These are phyloP conservation scores for Zapus hudsonius DNA, from an alignment of 2,113 vertebrate species.

Conservation along the genomic window DNA sequence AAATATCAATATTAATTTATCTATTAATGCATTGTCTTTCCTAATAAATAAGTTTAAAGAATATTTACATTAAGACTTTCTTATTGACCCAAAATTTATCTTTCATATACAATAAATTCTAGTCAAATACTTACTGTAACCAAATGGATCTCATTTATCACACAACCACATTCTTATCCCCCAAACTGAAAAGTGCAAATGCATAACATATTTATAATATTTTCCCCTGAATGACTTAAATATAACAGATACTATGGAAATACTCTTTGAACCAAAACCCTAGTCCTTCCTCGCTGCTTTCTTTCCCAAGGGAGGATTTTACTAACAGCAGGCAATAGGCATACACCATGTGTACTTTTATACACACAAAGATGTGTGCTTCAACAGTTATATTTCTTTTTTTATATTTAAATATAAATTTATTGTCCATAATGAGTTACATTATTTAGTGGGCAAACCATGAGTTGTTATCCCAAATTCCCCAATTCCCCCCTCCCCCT, in stretches of 20 bases:
- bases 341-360: too few relatives aligned
- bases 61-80: not conserved
- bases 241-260: not conserved
- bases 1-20: conserved; percentile 33
- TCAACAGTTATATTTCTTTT: not conserved
- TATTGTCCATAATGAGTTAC: too few relatives aligned
- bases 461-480: too few relatives aligned
- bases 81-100: not conserved
- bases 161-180: not conserved
- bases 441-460: too few relatives aligned
- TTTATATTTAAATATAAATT: too few relatives aligned
- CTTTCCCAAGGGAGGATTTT: not conserved
- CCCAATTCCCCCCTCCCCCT: too few relatives aligned
- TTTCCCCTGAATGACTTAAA: not conserved
- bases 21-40: not conserved
- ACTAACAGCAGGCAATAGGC: not conserved
- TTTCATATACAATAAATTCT: conserved; percentile 37
- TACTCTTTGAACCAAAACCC: not conserved
- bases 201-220: not conserved
- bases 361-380: not conserved
- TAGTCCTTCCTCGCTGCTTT: not conserved
- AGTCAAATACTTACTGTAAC: not conserved
- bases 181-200: not conserved
- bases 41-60: not conserved
- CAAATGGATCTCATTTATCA: not conserved